phyloP scores from a whole-genome alignment of 2,888 invertebrate genomes.

The Sericinus montela region DNA sequence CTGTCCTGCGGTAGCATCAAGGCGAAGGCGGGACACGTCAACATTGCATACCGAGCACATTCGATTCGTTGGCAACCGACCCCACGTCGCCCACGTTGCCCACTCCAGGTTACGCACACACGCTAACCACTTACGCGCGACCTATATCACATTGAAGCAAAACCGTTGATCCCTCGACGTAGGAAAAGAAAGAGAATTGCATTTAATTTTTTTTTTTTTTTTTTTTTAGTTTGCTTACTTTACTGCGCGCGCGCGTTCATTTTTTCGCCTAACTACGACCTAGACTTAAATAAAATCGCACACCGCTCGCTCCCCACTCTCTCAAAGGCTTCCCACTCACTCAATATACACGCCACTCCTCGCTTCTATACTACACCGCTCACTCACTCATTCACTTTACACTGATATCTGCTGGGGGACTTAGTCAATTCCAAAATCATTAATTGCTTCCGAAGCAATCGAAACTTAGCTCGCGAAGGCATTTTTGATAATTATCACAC shows the following conservation, averaged over 20 bases:
- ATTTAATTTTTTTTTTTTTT: too few species aligned
- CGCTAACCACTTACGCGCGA: constrained; percentile 29
- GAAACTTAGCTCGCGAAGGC: constrained; percentile 54
- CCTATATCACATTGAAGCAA: constrained; percentile 63
- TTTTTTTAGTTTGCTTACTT: constrained; percentile 31
- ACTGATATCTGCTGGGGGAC: constrained; percentile 63
- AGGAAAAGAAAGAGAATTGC: constrained; percentile 56
- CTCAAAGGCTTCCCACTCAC: constrained; percentile 38
- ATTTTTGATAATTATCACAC: constrained; percentile 61
- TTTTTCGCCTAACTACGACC: constrained; percentile 76
- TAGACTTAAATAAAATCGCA: constrained; percentile 63
- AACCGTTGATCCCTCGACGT: constrained; percentile 69
- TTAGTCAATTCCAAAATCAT: constrained; percentile 57
- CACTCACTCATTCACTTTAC: constrained; percentile 62
- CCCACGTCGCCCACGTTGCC: constrained; percentile 25
- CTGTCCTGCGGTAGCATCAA: not conserved
- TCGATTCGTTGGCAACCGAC: constrained; percentile 45
- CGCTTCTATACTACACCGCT: constrained; percentile 56
- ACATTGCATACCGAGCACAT: not conserved
- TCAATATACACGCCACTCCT: constrained; percentile 46
- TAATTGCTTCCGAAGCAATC: constrained; percentile 38
- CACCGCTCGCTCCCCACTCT: constrained; percentile 30
- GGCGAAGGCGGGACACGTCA: constrained; percentile 5
- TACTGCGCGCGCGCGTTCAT: constrained; percentile 56
- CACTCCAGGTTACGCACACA: constrained; percentile 40